Conservation (phyloP, 2,797 vertebrate genomes). For the Pangasius krempfi region DNA sequence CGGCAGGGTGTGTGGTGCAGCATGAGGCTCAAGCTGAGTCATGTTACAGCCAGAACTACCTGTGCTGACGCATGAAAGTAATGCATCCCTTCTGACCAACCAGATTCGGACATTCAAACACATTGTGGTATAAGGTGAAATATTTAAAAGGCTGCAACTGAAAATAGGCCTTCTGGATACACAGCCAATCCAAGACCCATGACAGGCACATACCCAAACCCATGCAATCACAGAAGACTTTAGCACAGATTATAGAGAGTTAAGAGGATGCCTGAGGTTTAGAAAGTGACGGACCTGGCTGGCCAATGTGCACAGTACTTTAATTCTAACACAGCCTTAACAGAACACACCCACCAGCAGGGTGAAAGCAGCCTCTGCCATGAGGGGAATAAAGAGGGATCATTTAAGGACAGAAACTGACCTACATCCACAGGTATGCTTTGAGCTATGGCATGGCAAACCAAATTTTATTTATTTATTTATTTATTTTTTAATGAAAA, state of each 20-base stretch:
- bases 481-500: neutral
- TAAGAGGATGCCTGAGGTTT: constrained; percentile 44
- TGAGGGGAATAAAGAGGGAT: neutral
- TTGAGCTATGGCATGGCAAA: neutral
- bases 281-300: constrained; percentile 34
- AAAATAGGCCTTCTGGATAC: neutral
- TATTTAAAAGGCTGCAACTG: neutral
- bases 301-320: constrained; percentile 2
- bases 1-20: neutral
- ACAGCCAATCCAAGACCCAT: neutral
- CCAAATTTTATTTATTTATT: neutral
- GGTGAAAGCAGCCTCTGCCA: neutral
- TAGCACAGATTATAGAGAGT: constrained; percentile 37
- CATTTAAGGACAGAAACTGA: constrained; percentile 6
- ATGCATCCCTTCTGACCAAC: neutral
- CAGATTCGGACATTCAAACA: neutral
- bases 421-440: neutral
- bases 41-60: neutral
- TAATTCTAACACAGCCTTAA: constrained; percentile 13
- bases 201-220: neutral
- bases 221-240: constrained; percentile 38
- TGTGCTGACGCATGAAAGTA: neutral
- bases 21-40: neutral
- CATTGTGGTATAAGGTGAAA: neutral
- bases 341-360: neutral